A percentile compares a stretch with the other conserved stretches of the same genome.
Evolutionary conservation across 2,797 vertebrate genomes (phyloP).

Genomic region (Enteromius treurensis): DNA sequence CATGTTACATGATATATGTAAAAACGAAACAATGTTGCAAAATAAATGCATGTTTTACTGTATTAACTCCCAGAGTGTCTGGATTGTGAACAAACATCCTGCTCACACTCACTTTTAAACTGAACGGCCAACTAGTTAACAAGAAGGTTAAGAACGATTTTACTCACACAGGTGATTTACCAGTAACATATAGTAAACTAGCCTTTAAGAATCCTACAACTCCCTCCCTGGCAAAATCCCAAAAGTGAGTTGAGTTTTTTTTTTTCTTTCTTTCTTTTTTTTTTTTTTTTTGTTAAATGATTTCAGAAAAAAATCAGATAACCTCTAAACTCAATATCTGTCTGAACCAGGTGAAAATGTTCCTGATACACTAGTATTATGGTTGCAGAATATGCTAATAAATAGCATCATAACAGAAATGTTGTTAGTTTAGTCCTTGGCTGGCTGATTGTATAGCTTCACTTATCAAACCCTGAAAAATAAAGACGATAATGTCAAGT

Average conservation of each 20-base stretch:
- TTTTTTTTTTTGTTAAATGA: background rate
- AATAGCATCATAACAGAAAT: background rate
- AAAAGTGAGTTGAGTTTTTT: no score
- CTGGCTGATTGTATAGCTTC: constrained; percentile 28
- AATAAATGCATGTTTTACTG: background rate
- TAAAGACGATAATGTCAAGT: constrained; percentile 39
- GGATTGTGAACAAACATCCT: constrained; percentile 18
- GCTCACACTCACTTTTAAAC: constrained; percentile 6
- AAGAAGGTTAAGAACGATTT: background rate
- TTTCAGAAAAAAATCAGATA: background rate
- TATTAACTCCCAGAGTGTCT: constrained; percentile 15
- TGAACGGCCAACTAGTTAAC: background rate
- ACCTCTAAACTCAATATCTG: constrained; percentile 15
- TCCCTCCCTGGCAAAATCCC: background rate
- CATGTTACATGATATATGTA: constrained; percentile 35
- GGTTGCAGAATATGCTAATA: constrained; percentile 11
- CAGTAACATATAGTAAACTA: background rate
- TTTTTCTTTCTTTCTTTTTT: background rate
- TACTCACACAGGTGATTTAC: constrained; percentile 13
- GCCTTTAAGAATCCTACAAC: background rate
- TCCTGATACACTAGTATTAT: background rate
- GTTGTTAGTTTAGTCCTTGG: constrained; percentile 30
- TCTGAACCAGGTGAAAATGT: background rate
- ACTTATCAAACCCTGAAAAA: constrained; percentile 32
- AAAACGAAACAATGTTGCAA: background rate